Base-by-base conservation (phyloP, 2,797 vertebrate species). In the Enteromius thamalakanensis region DNA sequence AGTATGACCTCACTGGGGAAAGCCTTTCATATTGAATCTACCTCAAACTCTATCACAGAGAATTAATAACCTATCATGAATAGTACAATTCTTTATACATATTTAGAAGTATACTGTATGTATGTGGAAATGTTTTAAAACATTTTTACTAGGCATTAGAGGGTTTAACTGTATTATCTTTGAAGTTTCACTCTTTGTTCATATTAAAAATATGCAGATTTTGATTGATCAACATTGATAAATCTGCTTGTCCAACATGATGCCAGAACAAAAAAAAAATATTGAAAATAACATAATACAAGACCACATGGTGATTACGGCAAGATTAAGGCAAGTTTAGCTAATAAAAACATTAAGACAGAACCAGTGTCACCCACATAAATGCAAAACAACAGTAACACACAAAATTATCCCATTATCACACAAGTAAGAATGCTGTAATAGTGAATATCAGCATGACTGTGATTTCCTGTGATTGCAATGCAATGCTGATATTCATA, bases 401-500 rank as follows among this genome's bases (percentile, higher is more conserved):
- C 45, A 32, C 26, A 32, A 2, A 34, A 34, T 34, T 6, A 74
- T 34, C 26, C 17, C 53, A 14, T 53, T 51, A 74, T 60, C 34
- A 76, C 53, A 60, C n/a, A 42, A 17, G 21, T 21, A 40, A 26
- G 12, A 76, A 37, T 42, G 53, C 51, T 40, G 51, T 40, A n/a
- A 21, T 75, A 55, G 71, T 37, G 29, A n/a, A 75, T 74, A n/a
- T 75, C 72, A 37, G 72, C 32, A 76, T 60, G 74, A 42, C 34
- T 68, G 34, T 64, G 26, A 37, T 67, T 67, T 34, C 17, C 6
- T 10, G 17, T 37, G 34, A 21, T 62, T 29, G 23, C 53, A 76
- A 60, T 60, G 74, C 4, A 21, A 42, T 42, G 17, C 14, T 60
- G 11, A 76, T 76, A 58, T 75, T 26, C 74, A 40, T 23, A 3